phyloP scores from a whole-genome alignment of 1,140 invertebrate species.

The Eurytemora carolleeae region DNA sequence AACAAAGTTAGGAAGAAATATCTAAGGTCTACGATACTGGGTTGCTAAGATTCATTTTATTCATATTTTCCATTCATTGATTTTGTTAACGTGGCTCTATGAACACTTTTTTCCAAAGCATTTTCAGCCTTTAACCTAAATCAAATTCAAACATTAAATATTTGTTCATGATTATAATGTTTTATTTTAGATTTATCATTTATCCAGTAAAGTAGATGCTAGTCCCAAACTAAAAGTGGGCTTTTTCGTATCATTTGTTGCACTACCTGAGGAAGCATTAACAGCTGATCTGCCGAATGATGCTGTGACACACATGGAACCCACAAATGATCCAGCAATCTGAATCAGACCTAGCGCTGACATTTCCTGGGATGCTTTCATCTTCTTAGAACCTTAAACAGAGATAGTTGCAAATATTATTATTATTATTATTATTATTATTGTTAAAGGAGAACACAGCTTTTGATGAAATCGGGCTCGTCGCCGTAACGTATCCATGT shows the following conservation, averaged over 20 bases:
- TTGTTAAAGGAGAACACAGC: no score
- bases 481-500: background rate
- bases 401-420: slow-evolving; percentile 27
- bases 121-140: no score
- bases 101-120: no score
- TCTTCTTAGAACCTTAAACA: no score
- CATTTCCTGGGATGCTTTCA: slow-evolving; percentile 53
- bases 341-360: slow-evolving; percentile 48
- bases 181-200: background rate
- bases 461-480: no score
- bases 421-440: no score
- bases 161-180: background rate
- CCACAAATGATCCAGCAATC: slow-evolving; percentile 46
- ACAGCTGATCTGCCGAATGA: slow-evolving; percentile 57
- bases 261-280: slow-evolving; percentile 49
- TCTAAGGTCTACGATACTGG: no score
- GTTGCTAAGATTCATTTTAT: no score
- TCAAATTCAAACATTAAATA: no score
- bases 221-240: slow-evolving; percentile 33
- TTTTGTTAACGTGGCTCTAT: no score
- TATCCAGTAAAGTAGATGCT: background rate
- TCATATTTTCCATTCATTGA: no score
- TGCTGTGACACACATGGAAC: slow-evolving; percentile 53
- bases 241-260: no score
- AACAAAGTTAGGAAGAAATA: background rate